A percentile compares a stretch with the other conserved stretches of the same genome.
phyloP scores from a whole-genome alignment of 2,113 vertebrate genomes.

The Heloderma charlesbogerti region DNA sequence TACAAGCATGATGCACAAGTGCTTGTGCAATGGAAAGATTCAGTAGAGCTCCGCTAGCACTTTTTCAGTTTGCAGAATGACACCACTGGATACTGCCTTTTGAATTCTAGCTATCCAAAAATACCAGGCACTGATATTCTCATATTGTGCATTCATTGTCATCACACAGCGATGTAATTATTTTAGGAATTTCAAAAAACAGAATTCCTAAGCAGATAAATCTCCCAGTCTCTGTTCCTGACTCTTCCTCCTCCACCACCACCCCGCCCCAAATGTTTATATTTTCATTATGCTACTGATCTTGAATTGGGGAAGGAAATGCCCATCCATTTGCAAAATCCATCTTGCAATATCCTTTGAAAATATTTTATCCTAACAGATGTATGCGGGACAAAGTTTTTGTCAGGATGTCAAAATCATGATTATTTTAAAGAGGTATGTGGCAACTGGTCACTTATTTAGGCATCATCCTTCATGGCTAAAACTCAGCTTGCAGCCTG shows the following conservation, averaged over 20 bases:
- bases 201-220: background rate
- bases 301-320: background rate
- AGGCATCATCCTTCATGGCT: conserved; percentile 41
- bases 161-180: background rate
- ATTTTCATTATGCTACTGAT: background rate
- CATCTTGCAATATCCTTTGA: background rate
- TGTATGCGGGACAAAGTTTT: conserved; percentile 48
- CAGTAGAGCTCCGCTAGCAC: too few relatives aligned
- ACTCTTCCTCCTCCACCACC: too few relatives aligned
- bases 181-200: background rate
- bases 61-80: too few relatives aligned
- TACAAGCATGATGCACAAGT: too few relatives aligned
- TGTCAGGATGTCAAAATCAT: conserved; percentile 40
- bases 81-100: too few relatives aligned
- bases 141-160: background rate
- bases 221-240: too few relatives aligned
- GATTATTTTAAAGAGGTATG: conserved; percentile 31
- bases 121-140: background rate
- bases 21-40: too few relatives aligned
- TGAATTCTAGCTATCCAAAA: background rate
- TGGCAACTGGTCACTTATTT: conserved; percentile 46
- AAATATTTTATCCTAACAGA: conserved; percentile 15
- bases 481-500: conserved; percentile 51
- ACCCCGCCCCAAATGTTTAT: background rate
- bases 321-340: background rate